Evolutionary conservation across 2,113 vertebrate species (phyloP).

Genomic region (Mola mola): DNA sequence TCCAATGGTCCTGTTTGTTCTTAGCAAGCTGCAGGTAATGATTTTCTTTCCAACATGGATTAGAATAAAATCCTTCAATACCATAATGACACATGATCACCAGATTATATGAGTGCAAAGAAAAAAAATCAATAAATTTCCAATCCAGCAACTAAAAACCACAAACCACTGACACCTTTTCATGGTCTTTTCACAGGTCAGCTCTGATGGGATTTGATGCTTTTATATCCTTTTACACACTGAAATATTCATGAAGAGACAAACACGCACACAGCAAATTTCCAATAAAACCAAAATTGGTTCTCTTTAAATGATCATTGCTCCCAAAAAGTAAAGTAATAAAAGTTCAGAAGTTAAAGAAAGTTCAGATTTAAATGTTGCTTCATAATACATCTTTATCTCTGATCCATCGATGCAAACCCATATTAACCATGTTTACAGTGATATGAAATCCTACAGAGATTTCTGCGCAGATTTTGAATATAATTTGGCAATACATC

Average conservation of each 20-base stretch:
- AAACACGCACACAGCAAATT: slow-evolving; percentile 4
- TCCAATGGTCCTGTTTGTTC: too few relatives aligned
- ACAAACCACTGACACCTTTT: too few relatives aligned
- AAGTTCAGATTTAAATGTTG: not conserved
- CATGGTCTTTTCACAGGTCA: slow-evolving; percentile 3
- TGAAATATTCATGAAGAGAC: slow-evolving; percentile 5
- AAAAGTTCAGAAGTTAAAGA: slow-evolving; percentile 11
- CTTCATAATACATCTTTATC: slow-evolving; percentile 1
- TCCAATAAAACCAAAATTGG: slow-evolving; percentile 11
- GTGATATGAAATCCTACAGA: slow-evolving; percentile 7
- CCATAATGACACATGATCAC: too few relatives aligned
- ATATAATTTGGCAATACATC: slow-evolving; percentile 52
- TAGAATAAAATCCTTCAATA: too few relatives aligned
- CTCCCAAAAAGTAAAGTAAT: slow-evolving; percentile 1
- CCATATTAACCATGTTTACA: slow-evolving; percentile 24
- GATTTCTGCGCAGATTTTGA: slow-evolving; percentile 33
- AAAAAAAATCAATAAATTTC: too few relatives aligned
- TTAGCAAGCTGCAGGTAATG: too few relatives aligned
- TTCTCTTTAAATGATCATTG: not conserved
- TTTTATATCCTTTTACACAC: slow-evolving; percentile 5
- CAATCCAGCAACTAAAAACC: too few relatives aligned
- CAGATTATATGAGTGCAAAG: too few relatives aligned
- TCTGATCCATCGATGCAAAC: not conserved
- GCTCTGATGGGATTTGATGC: slow-evolving; percentile 6
- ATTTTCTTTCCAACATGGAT: too few relatives aligned